Evolutionary conservation across 2,888 invertebrate genomes (phyloP).

Genomic region (Meteorus colon): DNA sequence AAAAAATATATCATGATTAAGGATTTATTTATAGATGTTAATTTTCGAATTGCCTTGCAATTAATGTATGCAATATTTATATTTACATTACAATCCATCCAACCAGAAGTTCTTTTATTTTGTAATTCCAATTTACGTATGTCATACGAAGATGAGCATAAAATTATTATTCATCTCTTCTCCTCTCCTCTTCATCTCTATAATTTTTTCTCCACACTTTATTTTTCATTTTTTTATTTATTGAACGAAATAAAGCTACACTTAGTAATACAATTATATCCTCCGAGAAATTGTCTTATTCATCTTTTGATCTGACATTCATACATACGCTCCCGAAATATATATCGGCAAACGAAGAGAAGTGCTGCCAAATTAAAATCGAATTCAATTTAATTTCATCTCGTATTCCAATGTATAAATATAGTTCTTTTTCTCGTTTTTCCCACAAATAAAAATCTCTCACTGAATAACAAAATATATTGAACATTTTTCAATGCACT

Average conservation of each 20-base stretch:
- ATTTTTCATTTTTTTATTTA: neutral
- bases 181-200: neutral
- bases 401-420: too few relatives aligned
- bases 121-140: conserved; percentile 31
- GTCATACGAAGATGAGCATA: neutral
- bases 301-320: neutral
- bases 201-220: neutral
- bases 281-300: neutral
- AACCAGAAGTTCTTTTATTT: conserved; percentile 18
- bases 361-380: neutral
- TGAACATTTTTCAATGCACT: neutral
- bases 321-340: neutral
- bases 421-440: neutral
- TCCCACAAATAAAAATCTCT: conserved; percentile 2
- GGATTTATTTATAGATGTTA: conserved; percentile 50
- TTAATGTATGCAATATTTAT: conserved; percentile 36
- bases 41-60: conserved; percentile 39
- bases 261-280: neutral
- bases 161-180: neutral
- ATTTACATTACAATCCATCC: conserved; percentile 60
- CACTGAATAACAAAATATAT: neutral
- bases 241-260: neutral
- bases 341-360: conserved; percentile 48
- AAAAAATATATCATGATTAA: conserved; percentile 49
- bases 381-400: too few relatives aligned